Percentiles rank a stretch among this genome's conserved stretches.
Evolutionary conservation across 2,113 vertebrate species (phyloP).

Genomic region (Cebus imitator): DNA sequence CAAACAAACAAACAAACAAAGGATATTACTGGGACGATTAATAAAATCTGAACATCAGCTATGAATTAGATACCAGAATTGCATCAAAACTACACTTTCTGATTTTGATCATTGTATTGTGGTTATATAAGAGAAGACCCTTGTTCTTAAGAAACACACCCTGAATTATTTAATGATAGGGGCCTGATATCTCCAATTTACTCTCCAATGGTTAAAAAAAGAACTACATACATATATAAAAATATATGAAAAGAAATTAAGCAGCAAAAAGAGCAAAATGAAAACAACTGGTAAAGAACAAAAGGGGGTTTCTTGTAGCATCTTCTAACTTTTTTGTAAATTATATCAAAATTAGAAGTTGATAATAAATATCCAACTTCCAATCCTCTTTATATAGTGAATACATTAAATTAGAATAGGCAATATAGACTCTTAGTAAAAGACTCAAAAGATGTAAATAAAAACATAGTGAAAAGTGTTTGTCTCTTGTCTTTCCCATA

Average conservation of each 20-base stretch:
- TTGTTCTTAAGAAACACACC: neutral
- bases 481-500: neutral
- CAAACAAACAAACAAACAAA: no score
- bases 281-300: neutral
- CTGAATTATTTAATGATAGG: neutral
- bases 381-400: neutral
- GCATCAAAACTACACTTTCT: neutral
- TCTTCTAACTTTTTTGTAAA: neutral
- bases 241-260: neutral
- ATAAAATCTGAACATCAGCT: neutral
- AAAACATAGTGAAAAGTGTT: neutral
- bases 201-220: neutral
- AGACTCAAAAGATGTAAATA: neutral
- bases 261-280: neutral
- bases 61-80: neutral
- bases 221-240: neutral
- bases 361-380: slow-evolving; percentile 1
- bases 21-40: neutral
- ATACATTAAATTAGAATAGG: neutral
- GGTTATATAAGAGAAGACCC: neutral
- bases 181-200: neutral
- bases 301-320: neutral
- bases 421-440: neutral
- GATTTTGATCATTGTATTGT: neutral
- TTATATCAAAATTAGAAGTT: slow-evolving; percentile 7